These are phyloP conservation scores for Hydroisotoma schaefferi DNA, from an alignment of 2,888 invertebrate species.

Conservation along the genomic window DNA sequence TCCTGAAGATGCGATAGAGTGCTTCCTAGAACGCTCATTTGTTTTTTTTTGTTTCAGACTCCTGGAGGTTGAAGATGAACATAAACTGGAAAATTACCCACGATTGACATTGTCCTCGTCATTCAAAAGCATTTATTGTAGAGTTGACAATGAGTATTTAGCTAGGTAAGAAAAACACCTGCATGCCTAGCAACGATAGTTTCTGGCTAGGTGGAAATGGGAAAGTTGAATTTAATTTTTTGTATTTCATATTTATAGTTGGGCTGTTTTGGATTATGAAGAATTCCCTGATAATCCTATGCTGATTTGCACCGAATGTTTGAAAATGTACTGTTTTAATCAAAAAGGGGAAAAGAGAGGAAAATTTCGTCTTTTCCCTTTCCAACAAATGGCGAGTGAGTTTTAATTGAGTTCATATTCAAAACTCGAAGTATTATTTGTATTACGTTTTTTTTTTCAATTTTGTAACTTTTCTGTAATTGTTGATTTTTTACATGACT, in stretches of 20 bases:
- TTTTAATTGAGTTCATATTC: too few species aligned
- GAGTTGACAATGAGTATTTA: constrained; percentile 38
- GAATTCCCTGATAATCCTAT: constrained; percentile 43
- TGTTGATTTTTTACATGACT: too few species aligned
- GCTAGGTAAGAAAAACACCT: constrained; percentile 34
- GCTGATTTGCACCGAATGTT: constrained; percentile 37
- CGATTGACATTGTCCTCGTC: constrained; percentile 18
- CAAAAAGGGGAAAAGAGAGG: constrained; percentile 28
- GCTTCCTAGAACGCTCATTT: too few species aligned
- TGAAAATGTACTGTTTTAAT: constrained; percentile 35
- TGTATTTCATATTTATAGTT: constrained; percentile 23
- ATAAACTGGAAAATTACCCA: constrained; percentile 20
- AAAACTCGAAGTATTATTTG: too few species aligned
- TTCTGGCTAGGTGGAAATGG: neutral
- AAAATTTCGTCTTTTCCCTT: constrained; percentile 50
- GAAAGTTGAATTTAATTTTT: constrained; percentile 5
- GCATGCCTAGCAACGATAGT: neutral
- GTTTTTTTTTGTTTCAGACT: constrained; percentile 18
- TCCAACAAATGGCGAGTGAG: constrained; percentile 32
- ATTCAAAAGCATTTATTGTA: constrained; percentile 36
- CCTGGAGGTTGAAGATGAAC: constrained; percentile 23
- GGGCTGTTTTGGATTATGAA: constrained; percentile 34
- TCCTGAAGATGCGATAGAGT: too few species aligned
- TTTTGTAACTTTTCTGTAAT: too few species aligned
- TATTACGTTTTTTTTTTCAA: too few species aligned